A percentile compares a stretch with the other conserved stretches of the same genome.
Evolutionary conservation across 1,140 invertebrate species (phyloP).

Genomic region (Hypothenemus hampei): DNA sequence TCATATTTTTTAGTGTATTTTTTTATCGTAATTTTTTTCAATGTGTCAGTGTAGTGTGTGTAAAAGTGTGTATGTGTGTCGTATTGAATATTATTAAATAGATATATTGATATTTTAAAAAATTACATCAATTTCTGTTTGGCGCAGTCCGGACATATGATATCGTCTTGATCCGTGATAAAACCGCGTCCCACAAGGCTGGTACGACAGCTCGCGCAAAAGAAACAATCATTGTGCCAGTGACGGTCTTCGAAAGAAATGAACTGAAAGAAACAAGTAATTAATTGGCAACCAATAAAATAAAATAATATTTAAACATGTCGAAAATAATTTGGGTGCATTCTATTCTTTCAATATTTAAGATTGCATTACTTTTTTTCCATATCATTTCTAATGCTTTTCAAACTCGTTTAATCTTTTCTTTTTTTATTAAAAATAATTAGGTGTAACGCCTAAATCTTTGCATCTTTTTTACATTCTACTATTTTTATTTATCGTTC

Average conservation of each 20-base stretch:
- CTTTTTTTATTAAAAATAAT: no score
- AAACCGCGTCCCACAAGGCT: constrained; percentile 97
- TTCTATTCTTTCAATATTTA: no score
- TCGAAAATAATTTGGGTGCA: no score
- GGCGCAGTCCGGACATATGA: constrained; percentile 98
- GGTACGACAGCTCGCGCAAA: constrained; percentile 91
- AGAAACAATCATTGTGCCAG: constrained; percentile 99
- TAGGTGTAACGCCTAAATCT: no score
- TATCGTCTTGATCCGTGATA: constrained; percentile 94
- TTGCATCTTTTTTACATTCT: no score
- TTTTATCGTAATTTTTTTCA: constrained; percentile 16
- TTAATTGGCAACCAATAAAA: not conserved
- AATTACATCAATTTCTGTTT: constrained; percentile 88
- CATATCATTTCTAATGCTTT: no score
- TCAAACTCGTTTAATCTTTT: no score
- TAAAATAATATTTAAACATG: no score
- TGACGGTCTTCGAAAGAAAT: constrained; percentile 60
- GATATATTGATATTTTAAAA: constrained; percentile 17
- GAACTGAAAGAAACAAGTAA: constrained; percentile 17
- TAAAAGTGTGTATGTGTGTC: constrained; percentile 21
- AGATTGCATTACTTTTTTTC: no score
- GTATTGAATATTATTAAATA: no score
- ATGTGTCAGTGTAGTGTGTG: constrained; percentile 18
- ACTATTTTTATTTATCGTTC: no score
- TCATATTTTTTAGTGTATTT: constrained; percentile 15